Evolutionary conservation across 2,888 invertebrate genomes (phyloP), one percentile per base, ranked within the genome.

Genomic region (Eupithecia vulgata): DNA sequence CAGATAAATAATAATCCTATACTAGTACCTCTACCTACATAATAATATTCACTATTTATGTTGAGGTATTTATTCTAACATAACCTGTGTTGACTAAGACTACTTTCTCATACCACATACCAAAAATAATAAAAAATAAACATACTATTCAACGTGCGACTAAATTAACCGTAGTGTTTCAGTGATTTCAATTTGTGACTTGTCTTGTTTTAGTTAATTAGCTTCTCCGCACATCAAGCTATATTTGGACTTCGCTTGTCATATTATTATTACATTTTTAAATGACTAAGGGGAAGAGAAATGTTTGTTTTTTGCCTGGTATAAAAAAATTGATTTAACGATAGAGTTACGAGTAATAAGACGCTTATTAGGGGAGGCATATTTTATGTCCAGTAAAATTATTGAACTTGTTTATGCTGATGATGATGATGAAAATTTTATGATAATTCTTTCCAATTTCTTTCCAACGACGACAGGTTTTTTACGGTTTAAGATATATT

Each of bases 201-300:
- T 84, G 85, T 87, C 88, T 88, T 89, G 84, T 91, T 90, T 89
- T 81, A 87, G 86, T 87, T 90, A 91, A 90, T 91, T 89, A 87
- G 83, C 86, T 85, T 84, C 82, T 85, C 82, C 77, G 78, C 81
- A 77, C 82, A 81, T 82, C 80, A 78, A 40, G 71, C 75, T 83
- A 81, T 81, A 84, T 84, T 72, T 74, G 59, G 73, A 61, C 6
- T 34, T 61, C 8, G 42, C 25, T 64, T 68, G 62, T 65, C 68
- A 65, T 70, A 48, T 67, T 67, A 69, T 72, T 70, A 65, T 70
- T 67, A 61, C 34, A 61, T 61, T 34, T 21, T 34, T 5, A 17
- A 34, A 21, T 34, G 13, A 15, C 61, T 6, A 34, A 2, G 17
- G 8, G 1, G 8, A 34, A 34, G 15, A 34, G 15, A 48, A 1